phyloP scores from a whole-genome alignment of 2,888 invertebrate genomes.

The Heteromurus nitidus region DNA sequence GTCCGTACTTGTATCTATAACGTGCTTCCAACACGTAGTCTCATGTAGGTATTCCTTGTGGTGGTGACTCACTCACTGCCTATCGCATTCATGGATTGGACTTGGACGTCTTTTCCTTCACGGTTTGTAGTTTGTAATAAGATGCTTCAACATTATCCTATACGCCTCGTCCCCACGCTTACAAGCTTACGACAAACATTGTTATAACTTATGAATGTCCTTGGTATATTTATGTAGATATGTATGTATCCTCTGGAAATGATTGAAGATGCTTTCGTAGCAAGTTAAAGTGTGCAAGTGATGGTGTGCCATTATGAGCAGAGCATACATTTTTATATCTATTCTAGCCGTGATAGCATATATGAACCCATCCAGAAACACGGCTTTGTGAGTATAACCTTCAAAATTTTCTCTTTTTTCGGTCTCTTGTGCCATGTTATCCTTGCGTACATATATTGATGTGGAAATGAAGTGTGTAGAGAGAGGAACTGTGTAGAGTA shows the following conservation, averaged over 20 bases:
- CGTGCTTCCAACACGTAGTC: not conserved
- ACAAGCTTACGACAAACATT: not conserved
- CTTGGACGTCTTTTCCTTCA: not conserved
- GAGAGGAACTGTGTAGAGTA: not conserved
- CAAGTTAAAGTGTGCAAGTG: conserved; percentile 52
- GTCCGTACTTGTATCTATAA: not conserved
- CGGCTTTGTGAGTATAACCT: conserved; percentile 41
- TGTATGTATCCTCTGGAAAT: conserved; percentile 43
- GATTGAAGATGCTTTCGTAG: conserved; percentile 37
- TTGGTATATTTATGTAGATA: no score
- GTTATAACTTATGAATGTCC: not conserved
- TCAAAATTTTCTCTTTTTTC: conserved; percentile 37
- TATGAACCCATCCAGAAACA: not conserved
- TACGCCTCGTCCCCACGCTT: not conserved
- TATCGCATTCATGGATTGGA: not conserved
- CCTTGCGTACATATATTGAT: no score
- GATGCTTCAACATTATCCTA: not conserved
- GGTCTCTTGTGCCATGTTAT: not conserved
- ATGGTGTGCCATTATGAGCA: conserved; percentile 51
- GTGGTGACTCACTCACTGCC: conserved; percentile 7
- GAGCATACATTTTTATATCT: no score
- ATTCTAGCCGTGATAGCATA: conserved; percentile 19
- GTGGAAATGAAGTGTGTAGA: no score
- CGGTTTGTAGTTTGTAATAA: not conserved
- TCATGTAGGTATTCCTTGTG: conserved; percentile 8